A percentile compares a stretch with the other conserved stretches of the same genome.
These are phyloP conservation scores for Microvelia longipes DNA, from an alignment of 1,140 invertebrate species.

Conservation along the genomic window DNA sequence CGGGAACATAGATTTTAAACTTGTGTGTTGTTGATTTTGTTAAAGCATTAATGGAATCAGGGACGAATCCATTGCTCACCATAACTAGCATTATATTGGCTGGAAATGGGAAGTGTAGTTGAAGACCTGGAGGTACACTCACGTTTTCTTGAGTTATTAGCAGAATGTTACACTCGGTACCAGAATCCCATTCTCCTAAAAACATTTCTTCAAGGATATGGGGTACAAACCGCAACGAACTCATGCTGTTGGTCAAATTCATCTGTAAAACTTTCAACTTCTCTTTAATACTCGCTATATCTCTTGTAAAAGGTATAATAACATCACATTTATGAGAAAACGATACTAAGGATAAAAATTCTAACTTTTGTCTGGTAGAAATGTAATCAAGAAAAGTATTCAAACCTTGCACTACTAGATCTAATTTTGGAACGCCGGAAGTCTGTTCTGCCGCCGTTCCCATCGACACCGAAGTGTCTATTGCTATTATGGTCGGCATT, in stretches of 20 bases:
- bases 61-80: not conserved
- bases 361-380: conserved; percentile 61
- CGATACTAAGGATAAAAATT: conserved; percentile 77
- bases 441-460: conserved; percentile 41
- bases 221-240: conserved; percentile 56
- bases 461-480: conserved; percentile 70
- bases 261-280: conserved; percentile 56
- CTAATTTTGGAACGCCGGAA: conserved; percentile 40
- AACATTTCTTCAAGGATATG: conserved; percentile 57
- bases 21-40: conserved; percentile 40
- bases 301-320: conserved; percentile 63
- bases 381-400: conserved; percentile 73
- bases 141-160: conserved; percentile 44
- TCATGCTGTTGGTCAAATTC: conserved; percentile 67
- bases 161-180: conserved; percentile 60
- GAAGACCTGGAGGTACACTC: conserved; percentile 39
- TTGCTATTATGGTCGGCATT: conserved; percentile 64
- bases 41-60: not conserved
- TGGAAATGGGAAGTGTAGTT: conserved; percentile 61
- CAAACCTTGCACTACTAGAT: conserved; percentile 68
- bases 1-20: conserved; percentile 46
- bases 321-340: conserved; percentile 71
- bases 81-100: conserved; percentile 56
- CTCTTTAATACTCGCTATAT: conserved; percentile 58
- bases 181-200: conserved; percentile 68